Percentiles rank a stretch among this genome's conserved stretches.
Evolutionary conservation across 2,113 vertebrate species (phyloP).

Genomic region (Redunca redunca): DNA sequence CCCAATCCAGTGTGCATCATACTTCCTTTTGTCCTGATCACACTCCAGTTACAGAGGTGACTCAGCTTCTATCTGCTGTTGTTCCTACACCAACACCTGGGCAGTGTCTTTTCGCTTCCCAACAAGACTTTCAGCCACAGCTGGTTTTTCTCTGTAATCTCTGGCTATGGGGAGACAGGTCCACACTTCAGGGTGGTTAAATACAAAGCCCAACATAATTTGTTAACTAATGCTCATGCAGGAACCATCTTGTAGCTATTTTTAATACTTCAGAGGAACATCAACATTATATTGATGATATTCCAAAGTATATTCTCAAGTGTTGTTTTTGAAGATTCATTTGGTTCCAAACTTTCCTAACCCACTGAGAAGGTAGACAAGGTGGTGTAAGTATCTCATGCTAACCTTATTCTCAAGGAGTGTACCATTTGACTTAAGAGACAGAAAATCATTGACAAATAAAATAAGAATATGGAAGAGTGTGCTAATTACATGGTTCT

Average conservation of each 20-base stretch:
- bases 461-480: background rate
- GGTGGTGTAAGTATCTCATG: background rate
- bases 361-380: background rate
- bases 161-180: background rate
- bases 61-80: background rate
- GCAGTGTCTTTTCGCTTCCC: background rate
- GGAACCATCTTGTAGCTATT: background rate
- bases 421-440: background rate
- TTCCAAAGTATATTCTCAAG: background rate
- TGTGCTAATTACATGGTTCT: background rate
- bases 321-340: background rate
- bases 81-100: background rate
- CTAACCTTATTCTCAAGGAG: background rate
- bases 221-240: background rate
- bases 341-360: background rate
- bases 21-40: conserved; percentile 14
- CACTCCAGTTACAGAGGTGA: background rate
- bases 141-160: conserved; percentile 10
- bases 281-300: background rate
- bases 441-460: background rate
- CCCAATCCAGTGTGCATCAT: background rate
- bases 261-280: background rate
- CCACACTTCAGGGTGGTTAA: background rate
- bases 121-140: background rate
- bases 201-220: background rate